Percentiles rank a stretch among this genome's conserved stretches.
Conservation (phyloP, 2,113 vertebrate species). For the Peromyscus californicus region DNA sequence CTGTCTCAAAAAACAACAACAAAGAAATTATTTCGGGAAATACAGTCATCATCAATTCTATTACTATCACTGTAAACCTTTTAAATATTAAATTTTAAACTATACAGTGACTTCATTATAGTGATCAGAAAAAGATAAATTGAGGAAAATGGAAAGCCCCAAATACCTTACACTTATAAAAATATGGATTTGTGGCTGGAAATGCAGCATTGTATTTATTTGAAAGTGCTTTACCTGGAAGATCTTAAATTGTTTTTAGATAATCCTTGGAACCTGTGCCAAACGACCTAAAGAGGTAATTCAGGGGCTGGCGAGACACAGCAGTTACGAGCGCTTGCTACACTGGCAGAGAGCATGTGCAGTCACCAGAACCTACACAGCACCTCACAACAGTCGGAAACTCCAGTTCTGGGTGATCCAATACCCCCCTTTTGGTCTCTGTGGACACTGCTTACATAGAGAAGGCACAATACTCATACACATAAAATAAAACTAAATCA, state of each 20-base stretch:
- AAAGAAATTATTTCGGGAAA: not conserved
- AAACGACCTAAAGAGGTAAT: not conserved
- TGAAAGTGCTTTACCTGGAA: not conserved
- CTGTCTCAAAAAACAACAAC: not conserved
- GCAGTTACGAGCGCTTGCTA: not conserved
- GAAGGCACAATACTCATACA: not conserved
- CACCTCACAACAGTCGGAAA: not conserved
- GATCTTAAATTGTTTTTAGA: not conserved
- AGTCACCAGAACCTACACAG: not conserved
- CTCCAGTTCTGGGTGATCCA: not conserved
- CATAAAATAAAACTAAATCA: not conserved
- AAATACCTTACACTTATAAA: not conserved
- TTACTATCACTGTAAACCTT: not conserved
- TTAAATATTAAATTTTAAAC: constrained; percentile 21
- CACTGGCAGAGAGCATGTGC: not conserved
- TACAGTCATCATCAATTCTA: not conserved
- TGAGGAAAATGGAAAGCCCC: not conserved
- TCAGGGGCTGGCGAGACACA: not conserved
- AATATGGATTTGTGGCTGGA: not conserved
- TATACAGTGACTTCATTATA: constrained; percentile 10
- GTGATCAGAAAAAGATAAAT: not conserved
- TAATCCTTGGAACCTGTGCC: not conserved
- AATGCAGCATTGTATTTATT: not conserved
- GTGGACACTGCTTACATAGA: not conserved
- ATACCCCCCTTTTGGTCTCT: not conserved